A percentile compares a stretch with the other conserved stretches of the same genome.
phyloP scores from a whole-genome alignment of 2,113 vertebrate genomes.

The Cyrtonyx montezumae region DNA sequence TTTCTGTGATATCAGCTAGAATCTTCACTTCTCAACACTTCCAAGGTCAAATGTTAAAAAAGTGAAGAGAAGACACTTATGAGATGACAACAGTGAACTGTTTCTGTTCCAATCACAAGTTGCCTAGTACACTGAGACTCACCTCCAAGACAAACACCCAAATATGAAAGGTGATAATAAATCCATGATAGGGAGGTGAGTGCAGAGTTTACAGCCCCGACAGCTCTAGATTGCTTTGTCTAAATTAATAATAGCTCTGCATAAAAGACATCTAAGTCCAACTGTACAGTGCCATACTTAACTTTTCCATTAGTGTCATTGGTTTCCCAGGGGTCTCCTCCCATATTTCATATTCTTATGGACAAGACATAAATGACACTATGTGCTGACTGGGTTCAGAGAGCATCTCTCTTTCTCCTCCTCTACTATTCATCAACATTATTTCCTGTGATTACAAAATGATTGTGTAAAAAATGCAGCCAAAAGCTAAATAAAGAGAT shows the following conservation, averaged over 20 bases:
- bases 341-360: conserved; percentile 49
- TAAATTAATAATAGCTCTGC: conserved; percentile 54
- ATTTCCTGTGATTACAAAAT: neutral
- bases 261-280: conserved; percentile 29
- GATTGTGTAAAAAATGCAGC: neutral
- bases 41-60: neutral
- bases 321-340: conserved; percentile 35
- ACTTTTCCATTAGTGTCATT: conserved; percentile 44
- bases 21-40: neutral
- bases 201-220: conserved; percentile 47
- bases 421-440: conserved; percentile 5
- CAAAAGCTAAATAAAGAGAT: neutral
- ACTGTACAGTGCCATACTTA: conserved; percentile 8
- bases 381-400: conserved; percentile 6
- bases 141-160: neutral
- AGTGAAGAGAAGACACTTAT: neutral
- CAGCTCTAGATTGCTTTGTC: conserved; percentile 72
- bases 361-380: conserved; percentile 74
- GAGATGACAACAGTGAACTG: neutral
- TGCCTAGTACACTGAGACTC: conserved; percentile 10
- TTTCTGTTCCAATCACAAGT: neutral
- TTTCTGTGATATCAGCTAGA: neutral
- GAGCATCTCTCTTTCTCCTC: neutral
- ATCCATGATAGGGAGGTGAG: conserved; percentile 42
- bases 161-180: neutral